Conservation (phyloP, 2,113 vertebrate species). For the Felis catus region DNA sequence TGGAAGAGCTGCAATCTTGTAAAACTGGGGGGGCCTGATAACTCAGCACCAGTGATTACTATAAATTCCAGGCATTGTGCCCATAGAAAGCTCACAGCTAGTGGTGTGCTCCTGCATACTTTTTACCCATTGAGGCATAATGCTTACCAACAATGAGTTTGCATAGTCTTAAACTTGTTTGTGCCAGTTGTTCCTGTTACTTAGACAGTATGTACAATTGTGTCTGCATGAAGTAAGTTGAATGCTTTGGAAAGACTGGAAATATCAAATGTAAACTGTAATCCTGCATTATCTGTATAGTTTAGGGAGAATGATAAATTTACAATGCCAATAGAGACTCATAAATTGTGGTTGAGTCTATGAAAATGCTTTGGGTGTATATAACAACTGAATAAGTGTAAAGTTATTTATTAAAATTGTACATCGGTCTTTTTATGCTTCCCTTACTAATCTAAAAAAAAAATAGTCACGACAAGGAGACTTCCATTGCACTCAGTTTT, state of each 20-base stretch:
- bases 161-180: neutral
- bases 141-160: neutral
- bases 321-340: neutral
- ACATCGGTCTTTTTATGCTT: neutral
- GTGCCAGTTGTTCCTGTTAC: neutral
- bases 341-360: neutral
- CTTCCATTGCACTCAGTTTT: neutral
- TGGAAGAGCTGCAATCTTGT: neutral
- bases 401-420: conserved; percentile 47
- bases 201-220: neutral
- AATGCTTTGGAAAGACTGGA: neutral
- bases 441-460: neutral
- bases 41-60: neutral
- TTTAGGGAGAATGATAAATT: neutral
- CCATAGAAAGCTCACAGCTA: neutral
- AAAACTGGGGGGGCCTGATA: neutral
- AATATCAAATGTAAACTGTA: neutral
- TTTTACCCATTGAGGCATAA: neutral
- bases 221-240: neutral
- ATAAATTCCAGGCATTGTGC: neutral
- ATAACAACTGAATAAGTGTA: neutral
- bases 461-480: neutral
- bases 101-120: too few species aligned
- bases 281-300: neutral
- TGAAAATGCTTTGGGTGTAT: neutral